Evolutionary conservation across 2,888 invertebrate genomes (phyloP), one percentile per base, ranked within the genome.

Genomic region (Drosophila silvestris): DNA sequence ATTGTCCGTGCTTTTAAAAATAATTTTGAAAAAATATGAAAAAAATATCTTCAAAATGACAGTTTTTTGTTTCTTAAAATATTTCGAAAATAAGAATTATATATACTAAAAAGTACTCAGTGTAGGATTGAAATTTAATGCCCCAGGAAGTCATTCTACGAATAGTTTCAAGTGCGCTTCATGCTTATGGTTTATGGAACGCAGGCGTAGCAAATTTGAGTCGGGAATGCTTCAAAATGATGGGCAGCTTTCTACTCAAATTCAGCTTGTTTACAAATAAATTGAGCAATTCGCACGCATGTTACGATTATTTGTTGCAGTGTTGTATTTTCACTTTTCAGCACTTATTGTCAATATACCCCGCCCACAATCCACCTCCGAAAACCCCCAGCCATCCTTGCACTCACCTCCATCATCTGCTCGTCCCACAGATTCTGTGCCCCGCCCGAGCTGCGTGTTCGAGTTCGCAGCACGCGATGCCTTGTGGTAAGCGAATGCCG

Each of bases 391-490:
- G 9, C 9, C 9, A 2, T 5, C 14, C 22, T 4, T 22, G 26
- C 5, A 28, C 85, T 91, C 66, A 93, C 93, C 92, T 93, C 93
- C 84, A 93, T 91, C 90, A 92, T 89, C 61, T 93, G 92, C 72
- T 93, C 93, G 77, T 93, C 93, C 92, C 93, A 93, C 57, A 93
- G 82, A 58, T 93, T 93, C 39, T 93, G 92, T 28, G 92, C 87
- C 9, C 91, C 91, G 51, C 93, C 93, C 32, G 93, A 93, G 69
- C 93, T 93, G 67, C 93, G 91, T 41, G 93, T 92, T 53, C 93
- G 89, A 68, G 93, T 92, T 50, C 93, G 91, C 70, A 92, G 70
- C 51, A 93, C 93, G 39, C 92, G 91, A 80, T 92, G 91, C 59
- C 93, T 86, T 32, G 92, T 91, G 68, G 93, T 93, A 74, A 93